Conservation (phyloP, 2,888 invertebrate genomes). For the Molorchus minor region DNA sequence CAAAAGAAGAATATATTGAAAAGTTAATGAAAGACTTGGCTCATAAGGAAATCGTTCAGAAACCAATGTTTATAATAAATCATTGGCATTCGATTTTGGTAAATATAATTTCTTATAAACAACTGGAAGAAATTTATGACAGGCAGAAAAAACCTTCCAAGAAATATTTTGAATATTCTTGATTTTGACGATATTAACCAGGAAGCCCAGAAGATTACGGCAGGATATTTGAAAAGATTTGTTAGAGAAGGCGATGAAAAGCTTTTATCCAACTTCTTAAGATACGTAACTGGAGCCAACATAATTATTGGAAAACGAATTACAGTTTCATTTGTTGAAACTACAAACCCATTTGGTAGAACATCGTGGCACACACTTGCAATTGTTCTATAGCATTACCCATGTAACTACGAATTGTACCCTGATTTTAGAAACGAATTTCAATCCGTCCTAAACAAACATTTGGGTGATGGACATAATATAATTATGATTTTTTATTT, state of each 20-base stretch:
- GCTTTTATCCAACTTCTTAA: constrained; percentile 1
- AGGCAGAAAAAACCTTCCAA: background rate
- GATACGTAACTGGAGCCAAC: constrained; percentile 8
- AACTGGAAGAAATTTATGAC: constrained; percentile 10
- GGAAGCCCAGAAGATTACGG: background rate
- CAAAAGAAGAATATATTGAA: constrained; percentile 16
- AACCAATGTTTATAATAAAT: constrained; percentile 27
- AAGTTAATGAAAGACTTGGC: constrained; percentile 21
- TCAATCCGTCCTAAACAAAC: constrained; percentile 14
- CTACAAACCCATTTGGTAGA: background rate
- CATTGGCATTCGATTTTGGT: too few species aligned
- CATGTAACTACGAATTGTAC: constrained; percentile 11
- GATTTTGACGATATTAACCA: background rate
- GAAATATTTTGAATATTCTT: background rate
- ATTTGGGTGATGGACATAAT: constrained; percentile 25
- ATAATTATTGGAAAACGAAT: constrained; percentile 1
- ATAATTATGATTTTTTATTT: too few species aligned
- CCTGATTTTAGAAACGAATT: constrained; percentile 20
- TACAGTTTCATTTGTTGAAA: background rate
- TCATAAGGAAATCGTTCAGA: constrained; percentile 25
- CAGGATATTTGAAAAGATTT: background rate
- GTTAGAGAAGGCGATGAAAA: background rate
- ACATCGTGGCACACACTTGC: constrained; percentile 24
- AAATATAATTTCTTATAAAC: too few species aligned
- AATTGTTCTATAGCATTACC: constrained; percentile 5